Conservation (phyloP, 2,888 invertebrate species). For the Eremobia ochroleuca region DNA sequence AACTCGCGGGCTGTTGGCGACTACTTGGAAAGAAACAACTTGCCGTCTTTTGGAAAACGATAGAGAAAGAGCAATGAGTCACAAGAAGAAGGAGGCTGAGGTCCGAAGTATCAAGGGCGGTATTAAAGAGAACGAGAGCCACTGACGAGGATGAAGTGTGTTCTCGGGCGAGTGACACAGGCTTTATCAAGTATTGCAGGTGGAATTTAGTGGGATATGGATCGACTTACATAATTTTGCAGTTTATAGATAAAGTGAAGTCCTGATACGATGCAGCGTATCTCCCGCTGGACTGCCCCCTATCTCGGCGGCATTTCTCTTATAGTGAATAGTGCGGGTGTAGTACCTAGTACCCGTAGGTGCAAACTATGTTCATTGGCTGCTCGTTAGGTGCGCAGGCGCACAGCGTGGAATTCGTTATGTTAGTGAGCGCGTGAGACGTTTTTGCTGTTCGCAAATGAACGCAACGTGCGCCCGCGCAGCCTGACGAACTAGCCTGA, state of each 20-base stretch:
- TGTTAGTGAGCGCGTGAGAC: constrained; percentile 52
- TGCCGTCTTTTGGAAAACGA: not conserved
- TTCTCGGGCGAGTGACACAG: not conserved
- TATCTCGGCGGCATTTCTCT: constrained; percentile 15
- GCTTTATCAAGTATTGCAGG: too few relatives aligned
- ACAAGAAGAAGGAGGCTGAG: not conserved
- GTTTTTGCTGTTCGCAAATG: constrained; percentile 59
- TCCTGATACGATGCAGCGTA: not conserved
- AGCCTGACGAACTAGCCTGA: constrained; percentile 41
- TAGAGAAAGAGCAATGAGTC: not conserved
- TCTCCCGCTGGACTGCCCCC: constrained; percentile 11
- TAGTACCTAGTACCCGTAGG: constrained; percentile 23
- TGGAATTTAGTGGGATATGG: not conserved
- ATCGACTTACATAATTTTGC: not conserved
- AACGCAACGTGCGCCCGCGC: constrained; percentile 47
- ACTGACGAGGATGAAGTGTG: not conserved
- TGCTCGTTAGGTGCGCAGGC: constrained; percentile 57
- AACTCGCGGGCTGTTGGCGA: too few relatives aligned
- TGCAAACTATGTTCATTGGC: constrained; percentile 56
- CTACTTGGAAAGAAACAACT: too few relatives aligned
- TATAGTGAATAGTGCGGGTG: constrained; percentile 37
- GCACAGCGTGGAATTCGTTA: constrained; percentile 61
- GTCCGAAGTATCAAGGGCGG: not conserved
- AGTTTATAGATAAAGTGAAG: not conserved
- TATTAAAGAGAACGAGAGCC: not conserved